These are phyloP conservation scores for Coccyzus lansbergi DNA, from an alignment of 2,797 vertebrate species.

Conservation along the genomic window DNA sequence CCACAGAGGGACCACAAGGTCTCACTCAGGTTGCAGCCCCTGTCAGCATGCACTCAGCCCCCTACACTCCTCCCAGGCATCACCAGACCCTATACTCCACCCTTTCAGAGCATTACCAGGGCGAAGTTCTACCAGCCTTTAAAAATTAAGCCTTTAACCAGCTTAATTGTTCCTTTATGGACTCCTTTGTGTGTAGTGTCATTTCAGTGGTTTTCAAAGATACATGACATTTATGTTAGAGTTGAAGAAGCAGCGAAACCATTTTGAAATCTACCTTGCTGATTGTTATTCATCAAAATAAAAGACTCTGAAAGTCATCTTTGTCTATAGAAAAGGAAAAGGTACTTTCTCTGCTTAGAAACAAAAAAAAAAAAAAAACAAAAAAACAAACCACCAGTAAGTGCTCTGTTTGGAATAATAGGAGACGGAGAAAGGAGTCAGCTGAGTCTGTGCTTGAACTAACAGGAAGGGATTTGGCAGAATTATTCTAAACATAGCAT, in stretches of 20 bases:
- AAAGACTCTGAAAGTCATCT: not conserved
- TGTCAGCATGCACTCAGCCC: rapidly evolving
- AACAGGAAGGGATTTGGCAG: slow-evolving; percentile 40
- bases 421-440: not conserved
- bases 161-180: not conserved
- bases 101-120: not conserved
- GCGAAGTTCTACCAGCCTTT: not conserved
- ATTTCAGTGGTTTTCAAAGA: not conserved
- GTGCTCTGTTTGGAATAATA: not conserved
- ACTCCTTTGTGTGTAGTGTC: not conserved
- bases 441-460: not conserved
- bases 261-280: not conserved
- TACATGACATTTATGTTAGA: not conserved
- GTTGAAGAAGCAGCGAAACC: not conserved
- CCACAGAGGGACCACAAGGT: rapidly evolving
- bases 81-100: rapidly evolving
- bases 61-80: rapidly evolving
- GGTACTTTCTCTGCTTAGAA: not conserved
- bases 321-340: not conserved
- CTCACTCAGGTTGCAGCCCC: not conserved
- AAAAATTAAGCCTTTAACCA: not conserved
- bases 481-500: not conserved
- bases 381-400: no score
- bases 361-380: not conserved
- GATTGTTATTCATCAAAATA: not conserved